phyloP scores from a whole-genome alignment of 2,888 invertebrate species.

The Ganaspis brasiliensis region DNA sequence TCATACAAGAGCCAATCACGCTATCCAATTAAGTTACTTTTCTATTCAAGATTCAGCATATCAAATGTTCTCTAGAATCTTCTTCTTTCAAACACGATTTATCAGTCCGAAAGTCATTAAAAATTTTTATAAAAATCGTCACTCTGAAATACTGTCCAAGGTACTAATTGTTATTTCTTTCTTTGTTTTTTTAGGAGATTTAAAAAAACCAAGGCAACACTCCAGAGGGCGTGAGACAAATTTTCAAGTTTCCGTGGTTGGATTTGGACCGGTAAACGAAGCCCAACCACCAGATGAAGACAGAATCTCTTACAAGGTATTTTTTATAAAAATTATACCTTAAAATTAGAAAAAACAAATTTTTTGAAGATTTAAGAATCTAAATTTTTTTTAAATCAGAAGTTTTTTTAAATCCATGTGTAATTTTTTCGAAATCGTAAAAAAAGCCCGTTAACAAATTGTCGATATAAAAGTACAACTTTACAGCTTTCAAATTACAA shows the following conservation, averaged over 20 bases:
- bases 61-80: constrained; percentile 4
- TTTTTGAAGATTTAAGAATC: too few species aligned
- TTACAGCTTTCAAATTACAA: background rate
- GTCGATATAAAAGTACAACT: background rate
- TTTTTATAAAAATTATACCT: background rate
- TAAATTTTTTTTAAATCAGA: too few species aligned
- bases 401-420: too few species aligned
- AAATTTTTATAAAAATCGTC: background rate
- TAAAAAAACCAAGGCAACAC: constrained; percentile 70
- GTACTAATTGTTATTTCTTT: constrained; percentile 12
- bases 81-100: constrained; percentile 8
- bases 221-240: constrained; percentile 73
- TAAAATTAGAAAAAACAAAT: too few species aligned
- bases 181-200: constrained; percentile 68
- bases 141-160: background rate
- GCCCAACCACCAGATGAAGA: constrained; percentile 65
- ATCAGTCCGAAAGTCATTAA: background rate
- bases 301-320: constrained; percentile 68
- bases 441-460: too few species aligned
- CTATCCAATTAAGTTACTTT: constrained; percentile 27
- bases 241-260: constrained; percentile 66
- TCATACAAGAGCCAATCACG: constrained; percentile 4
- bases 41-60: background rate
- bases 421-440: too few species aligned
- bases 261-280: constrained; percentile 62